Base-by-base conservation (phyloP, 2,113 vertebrate species). In the Syrrhaptes paradoxus region DNA sequence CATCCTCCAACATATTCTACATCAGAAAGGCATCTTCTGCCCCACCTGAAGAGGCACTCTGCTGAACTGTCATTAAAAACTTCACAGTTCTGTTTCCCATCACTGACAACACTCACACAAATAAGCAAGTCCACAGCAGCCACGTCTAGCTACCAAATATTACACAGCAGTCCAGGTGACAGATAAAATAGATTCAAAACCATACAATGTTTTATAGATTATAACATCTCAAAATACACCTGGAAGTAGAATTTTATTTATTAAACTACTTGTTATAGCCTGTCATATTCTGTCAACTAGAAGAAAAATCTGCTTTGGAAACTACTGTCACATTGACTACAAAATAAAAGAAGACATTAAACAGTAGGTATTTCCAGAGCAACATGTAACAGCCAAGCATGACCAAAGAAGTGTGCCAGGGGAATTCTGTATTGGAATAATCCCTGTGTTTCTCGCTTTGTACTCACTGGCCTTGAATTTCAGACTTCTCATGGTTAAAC, bases 291-390 rank as follows among this genome's bases (percentile, higher is more conserved):
- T 96, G 79, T 85, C 93, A 96, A 81, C 66, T 18, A 38, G 9
- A 92, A 95, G 79, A 96, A 93, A 96, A 96, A 94, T 58, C 74
- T 55, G 36, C 83, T 58, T 52, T 92, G 61, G 87, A 97, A 96
- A 93, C 25, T 43, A 61, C 13, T 61, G 57, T 87, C 85, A 73
- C 45, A 26, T 17, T 63, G 84, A 71, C 71, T 95, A 31, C 32
- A 28, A 85, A 96, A 70, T 54, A 88, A 85, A 89, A 75, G 59
- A 65, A 87, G 67, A 76, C 94, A 95, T n/a, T n/a, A 57, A 96
- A 87, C 52, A 76, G 41, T 6, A 62, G 70, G n/a, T 79, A 43
- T 66, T 97, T 95, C 13, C 4, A 91, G 36, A 89, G 28, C 66
- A 88, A 85, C 17, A 34, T 10, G 34, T 20, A 57, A 70, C 3